Evolutionary conservation across 2,797 vertebrate genomes (phyloP), one percentile per base, ranked within the genome.

Genomic region (Cyclopterus lumpus): DNA sequence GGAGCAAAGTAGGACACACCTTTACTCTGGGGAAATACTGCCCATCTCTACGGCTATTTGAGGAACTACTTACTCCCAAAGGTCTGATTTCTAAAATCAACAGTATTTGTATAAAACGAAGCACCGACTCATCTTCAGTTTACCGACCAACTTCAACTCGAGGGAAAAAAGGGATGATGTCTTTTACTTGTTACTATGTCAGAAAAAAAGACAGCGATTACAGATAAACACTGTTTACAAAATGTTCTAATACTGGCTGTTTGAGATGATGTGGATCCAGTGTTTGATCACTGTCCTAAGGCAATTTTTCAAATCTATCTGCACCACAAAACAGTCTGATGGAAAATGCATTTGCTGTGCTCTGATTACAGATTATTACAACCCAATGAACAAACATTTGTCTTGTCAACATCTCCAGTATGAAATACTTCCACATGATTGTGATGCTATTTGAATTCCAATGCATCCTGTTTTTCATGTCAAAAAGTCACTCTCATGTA

Each of bases 361-460:
- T 90, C 88, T 91, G 91, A 93, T 93, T 93, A 90, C 91, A 91
- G 89, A 94, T 93, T 89, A 93, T 93, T 91, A 91, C 91, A 90
- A 92, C 83, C 84, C 91, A 91, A 91, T 88, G 90, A 93, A 89
- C 90, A 93, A 93, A 93, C 91, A 93, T 93, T 93, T 92, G 88
- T 93, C 91, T 90, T 90, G 90, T 93, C 92, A 92, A 93, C 90
- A 89, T 91, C 91, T 84, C 84, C 80, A 81, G 77, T 67, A 75
- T 82, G 73, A 92, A 82, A 86, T 85, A 75, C 87, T 86, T 92
- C 84, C 86, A 87, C 61, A 18, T 82, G 84, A 92, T 86, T 87
- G 85, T 83, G 79, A 85, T 84, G 85, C 85, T 73, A 77, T 93
- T 91, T 85, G 84, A 88, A 87, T 87, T 85, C 75, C 69, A 61